These are phyloP conservation scores for Pegoplata infirma DNA, from an alignment of 2,888 invertebrate genomes.

Conservation along the genomic window DNA sequence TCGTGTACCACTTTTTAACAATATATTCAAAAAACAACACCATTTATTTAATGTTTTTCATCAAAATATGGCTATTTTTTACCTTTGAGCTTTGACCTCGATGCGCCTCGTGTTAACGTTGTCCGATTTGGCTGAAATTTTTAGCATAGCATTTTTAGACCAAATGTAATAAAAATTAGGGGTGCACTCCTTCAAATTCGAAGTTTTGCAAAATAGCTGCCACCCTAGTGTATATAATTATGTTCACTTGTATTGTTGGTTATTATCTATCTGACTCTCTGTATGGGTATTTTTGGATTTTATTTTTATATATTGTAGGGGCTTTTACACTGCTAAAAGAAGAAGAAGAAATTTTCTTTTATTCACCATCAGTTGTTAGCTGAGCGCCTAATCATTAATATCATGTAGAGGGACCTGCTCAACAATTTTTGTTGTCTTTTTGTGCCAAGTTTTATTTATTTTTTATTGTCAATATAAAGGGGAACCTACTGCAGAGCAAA, in stretches of 20 bases:
- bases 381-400: constrained; percentile 71
- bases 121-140: no score
- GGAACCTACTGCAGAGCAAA: constrained; percentile 10
- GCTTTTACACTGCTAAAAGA: neutral
- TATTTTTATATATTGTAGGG: constrained; percentile 38
- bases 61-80: no score
- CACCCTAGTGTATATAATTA: no score
- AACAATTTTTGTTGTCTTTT: constrained; percentile 45
- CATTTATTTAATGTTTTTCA: no score
- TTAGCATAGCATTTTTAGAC: no score
- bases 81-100: no score
- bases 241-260: neutral
- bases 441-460: constrained; percentile 3
- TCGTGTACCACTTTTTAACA: no score
- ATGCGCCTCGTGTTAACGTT: no score
- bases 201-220: no score
- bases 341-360: neutral
- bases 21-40: no score
- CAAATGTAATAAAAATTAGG: no score
- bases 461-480: constrained; percentile 19
- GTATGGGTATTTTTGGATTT: neutral
- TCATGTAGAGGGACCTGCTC: constrained; percentile 76
- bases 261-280: neutral
- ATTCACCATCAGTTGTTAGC: constrained; percentile 48
- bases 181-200: no score